These are phyloP conservation scores for Sebastes steindachneri DNA, from an alignment of 2,797 vertebrate genomes.

Conservation along the genomic window DNA sequence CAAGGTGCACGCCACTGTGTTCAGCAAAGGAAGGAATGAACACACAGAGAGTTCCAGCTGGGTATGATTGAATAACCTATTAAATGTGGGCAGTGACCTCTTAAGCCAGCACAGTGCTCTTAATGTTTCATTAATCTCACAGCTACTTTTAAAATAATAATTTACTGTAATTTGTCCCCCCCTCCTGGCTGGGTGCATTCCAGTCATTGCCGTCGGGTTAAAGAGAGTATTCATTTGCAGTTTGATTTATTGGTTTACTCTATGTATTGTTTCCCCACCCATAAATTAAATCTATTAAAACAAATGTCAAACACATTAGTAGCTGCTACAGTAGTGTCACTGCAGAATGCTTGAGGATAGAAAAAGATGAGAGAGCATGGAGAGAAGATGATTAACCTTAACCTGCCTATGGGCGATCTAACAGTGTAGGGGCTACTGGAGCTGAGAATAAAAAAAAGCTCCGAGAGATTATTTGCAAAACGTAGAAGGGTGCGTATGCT, in stretches of 20 bases:
- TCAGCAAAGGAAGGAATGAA: slow-evolving; percentile 37
- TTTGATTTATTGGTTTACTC: slow-evolving; percentile 78
- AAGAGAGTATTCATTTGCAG: slow-evolving; percentile 66
- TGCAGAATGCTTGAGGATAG: slow-evolving; percentile 60
- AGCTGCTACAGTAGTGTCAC: slow-evolving; percentile 63
- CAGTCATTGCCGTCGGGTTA: slow-evolving; percentile 65
- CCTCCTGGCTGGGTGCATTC: slow-evolving; percentile 42
- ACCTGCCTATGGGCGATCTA: slow-evolving; percentile 67
- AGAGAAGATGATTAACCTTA: slow-evolving; percentile 77
- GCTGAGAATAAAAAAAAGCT: slow-evolving; percentile 30
- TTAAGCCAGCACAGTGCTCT: slow-evolving; percentile 65
- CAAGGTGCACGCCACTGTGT: slow-evolving; percentile 37
- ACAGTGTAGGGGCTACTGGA: slow-evolving; percentile 43
- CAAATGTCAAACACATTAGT: slow-evolving; percentile 81
- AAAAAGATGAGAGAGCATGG: slow-evolving; percentile 46
- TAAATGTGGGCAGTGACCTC: slow-evolving; percentile 82
- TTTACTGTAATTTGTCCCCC: slow-evolving; percentile 50
- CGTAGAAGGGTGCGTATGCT: neutral
- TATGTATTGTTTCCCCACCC: slow-evolving; percentile 59
- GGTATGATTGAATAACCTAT: slow-evolving; percentile 81
- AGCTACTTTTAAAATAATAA: slow-evolving; percentile 78
- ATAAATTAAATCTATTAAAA: slow-evolving; percentile 78
- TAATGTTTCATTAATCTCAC: slow-evolving; percentile 81
- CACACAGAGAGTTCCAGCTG: slow-evolving; percentile 60
- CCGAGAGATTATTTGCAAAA: slow-evolving; percentile 51